Conservation (phyloP, 2,888 invertebrate genomes). For the Thera obeliscata region DNA sequence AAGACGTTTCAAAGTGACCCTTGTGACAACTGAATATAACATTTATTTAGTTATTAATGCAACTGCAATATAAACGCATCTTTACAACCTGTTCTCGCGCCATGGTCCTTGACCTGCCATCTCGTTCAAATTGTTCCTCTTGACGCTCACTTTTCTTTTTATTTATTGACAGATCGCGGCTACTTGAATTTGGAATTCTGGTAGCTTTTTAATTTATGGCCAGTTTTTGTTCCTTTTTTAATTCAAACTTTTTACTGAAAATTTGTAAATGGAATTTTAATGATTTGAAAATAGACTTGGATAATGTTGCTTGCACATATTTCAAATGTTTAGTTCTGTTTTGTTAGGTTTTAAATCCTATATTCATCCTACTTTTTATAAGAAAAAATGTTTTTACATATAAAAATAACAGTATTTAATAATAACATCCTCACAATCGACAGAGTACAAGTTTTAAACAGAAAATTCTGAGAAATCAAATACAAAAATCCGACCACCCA, state of each 20-base stretch:
- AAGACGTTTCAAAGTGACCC: too few species aligned
- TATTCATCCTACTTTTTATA: too few species aligned
- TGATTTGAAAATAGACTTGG: not conserved
- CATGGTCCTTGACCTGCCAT: slow-evolving; percentile 54
- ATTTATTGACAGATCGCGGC: slow-evolving; percentile 31
- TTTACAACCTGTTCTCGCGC: slow-evolving; percentile 47
- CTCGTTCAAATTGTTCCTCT: slow-evolving; percentile 29
- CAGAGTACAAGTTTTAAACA: slow-evolving; percentile 11
- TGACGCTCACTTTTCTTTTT: slow-evolving; percentile 25
- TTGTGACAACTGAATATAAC: too few species aligned
- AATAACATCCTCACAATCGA: slow-evolving; percentile 7
- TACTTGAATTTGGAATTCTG: slow-evolving; percentile 34
- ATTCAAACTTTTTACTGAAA: not conserved
- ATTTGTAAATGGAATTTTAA: slow-evolving; percentile 4
- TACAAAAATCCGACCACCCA: slow-evolving; percentile 34
- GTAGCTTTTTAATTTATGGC: slow-evolving; percentile 28
- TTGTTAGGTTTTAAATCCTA: too few species aligned
- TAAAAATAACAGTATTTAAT: slow-evolving; percentile 10
- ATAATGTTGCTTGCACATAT: not conserved
- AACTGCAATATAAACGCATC: slow-evolving; percentile 12
- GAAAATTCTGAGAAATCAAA: slow-evolving; percentile 32
- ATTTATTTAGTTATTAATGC: not conserved
- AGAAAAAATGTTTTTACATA: not conserved
- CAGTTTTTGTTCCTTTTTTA: slow-evolving; percentile 14
- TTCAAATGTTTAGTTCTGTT: too few species aligned